phyloP scores from a whole-genome alignment of 2,888 invertebrate species.

The Himalopsyche kuldschensis region DNA sequence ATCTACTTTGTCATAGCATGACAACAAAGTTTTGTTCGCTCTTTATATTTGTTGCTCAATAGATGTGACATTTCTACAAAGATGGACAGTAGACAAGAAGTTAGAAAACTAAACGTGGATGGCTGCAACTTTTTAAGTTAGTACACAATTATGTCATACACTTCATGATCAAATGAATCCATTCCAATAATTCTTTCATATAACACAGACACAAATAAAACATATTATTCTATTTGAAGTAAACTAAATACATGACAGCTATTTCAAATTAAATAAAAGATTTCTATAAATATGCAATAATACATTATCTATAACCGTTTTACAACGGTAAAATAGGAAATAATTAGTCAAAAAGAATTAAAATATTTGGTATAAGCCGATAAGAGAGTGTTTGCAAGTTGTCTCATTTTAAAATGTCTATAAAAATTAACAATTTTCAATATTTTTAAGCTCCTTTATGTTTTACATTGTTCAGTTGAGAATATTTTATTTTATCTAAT shows the following conservation, averaged over 20 bases:
- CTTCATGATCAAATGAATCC: too few relatives aligned
- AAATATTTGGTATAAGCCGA: not conserved
- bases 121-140: too few relatives aligned
- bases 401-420: not conserved
- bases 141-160: too few relatives aligned
- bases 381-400: not conserved
- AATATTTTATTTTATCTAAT: too few relatives aligned
- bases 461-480: not conserved
- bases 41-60: too few relatives aligned
- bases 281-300: not conserved
- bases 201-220: not conserved
- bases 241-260: not conserved
- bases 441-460: not conserved
- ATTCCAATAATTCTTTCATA: not conserved
- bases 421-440: not conserved
- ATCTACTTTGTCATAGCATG: too few relatives aligned
- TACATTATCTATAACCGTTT: not conserved
- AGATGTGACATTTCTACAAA: too few relatives aligned
- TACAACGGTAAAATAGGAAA: not conserved
- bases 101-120: too few relatives aligned
- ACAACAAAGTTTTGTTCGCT: too few relatives aligned
- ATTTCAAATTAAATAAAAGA: not conserved
- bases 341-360: not conserved
- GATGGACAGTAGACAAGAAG: too few relatives aligned
- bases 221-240: not conserved